Evolutionary conservation across 2,888 invertebrate species (phyloP).

Genomic region (Fragum sueziense): DNA sequence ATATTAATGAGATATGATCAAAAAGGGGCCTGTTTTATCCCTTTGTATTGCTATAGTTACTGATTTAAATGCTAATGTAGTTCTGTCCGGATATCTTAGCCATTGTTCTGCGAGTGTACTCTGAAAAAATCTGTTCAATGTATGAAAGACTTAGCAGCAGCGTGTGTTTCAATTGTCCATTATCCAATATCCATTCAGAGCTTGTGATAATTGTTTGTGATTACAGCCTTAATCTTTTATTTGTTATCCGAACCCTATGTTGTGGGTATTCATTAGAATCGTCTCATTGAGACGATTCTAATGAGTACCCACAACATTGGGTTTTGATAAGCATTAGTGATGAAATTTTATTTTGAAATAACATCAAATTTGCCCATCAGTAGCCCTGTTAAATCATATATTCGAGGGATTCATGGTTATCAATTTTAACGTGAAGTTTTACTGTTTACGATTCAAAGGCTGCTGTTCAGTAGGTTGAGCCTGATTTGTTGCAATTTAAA

Average conservation of each 20-base stretch:
- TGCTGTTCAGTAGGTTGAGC: constrained; percentile 4
- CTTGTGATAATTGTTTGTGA: too few relatives aligned
- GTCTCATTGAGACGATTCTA: too few relatives aligned
- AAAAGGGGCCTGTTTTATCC: constrained; percentile 26
- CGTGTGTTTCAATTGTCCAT: constrained; percentile 30
- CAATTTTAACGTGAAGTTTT: constrained; percentile 29
- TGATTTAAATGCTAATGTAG: constrained; percentile 66
- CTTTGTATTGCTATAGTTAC: constrained; percentile 59
- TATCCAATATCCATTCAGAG: constrained; percentile 38
- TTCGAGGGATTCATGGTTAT: constrained; percentile 20
- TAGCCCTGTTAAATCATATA: too few relatives aligned
- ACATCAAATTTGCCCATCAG: too few relatives aligned
- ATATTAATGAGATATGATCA: constrained; percentile 50
- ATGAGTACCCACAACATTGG: too few relatives aligned
- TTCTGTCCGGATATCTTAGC: constrained; percentile 51
- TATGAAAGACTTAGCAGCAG: constrained; percentile 8
- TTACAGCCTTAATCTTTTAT: neutral
- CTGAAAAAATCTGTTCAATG: constrained; percentile 48
- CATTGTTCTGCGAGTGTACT: constrained; percentile 54
- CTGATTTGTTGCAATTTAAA: constrained; percentile 62
- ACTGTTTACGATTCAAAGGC: constrained; percentile 34
- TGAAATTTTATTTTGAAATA: too few relatives aligned
- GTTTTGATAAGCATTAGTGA: too few relatives aligned
- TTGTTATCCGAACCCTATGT: too few relatives aligned
- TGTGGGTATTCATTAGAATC: too few relatives aligned